Conservation (phyloP, 1,140 invertebrate genomes). For the Cotesia vestalis region DNA sequence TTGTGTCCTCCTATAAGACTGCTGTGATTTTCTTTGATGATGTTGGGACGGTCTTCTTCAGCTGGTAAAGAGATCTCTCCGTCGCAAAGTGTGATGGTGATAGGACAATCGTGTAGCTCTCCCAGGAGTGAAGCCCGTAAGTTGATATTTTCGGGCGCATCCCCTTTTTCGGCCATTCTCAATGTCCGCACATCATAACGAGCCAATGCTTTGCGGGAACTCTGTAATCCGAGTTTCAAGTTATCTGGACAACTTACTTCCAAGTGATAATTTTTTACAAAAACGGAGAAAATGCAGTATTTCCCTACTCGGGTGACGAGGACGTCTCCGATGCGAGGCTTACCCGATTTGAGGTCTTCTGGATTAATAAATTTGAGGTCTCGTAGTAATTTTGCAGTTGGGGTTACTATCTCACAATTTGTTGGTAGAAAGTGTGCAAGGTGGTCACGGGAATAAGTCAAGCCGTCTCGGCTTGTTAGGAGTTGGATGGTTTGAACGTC, state of each 20-base stretch:
- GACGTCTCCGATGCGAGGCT: background rate
- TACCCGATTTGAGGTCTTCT: background rate
- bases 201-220: background rate
- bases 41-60: slow-evolving; percentile 2
- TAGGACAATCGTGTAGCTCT: background rate
- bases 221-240: background rate
- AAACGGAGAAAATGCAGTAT: background rate
- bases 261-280: background rate
- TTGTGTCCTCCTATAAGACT: no score
- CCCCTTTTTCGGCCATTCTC: slow-evolving; percentile 10
- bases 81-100: slow-evolving; percentile 11
- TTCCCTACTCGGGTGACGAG: background rate
- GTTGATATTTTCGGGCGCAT: background rate
- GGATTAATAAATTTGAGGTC: background rate
- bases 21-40: no score
- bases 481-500: background rate
- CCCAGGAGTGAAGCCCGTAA: background rate
- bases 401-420: slow-evolving; percentile 10
- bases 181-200: background rate
- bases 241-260: background rate
- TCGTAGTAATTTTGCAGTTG: background rate
- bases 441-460: slow-evolving; percentile 4
- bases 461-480: background rate
- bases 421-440: slow-evolving; percentile 18
- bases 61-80: slow-evolving; percentile 16